Evolutionary conservation across 2,797 vertebrate species (phyloP).

Genomic region (Nannoperca australis): DNA sequence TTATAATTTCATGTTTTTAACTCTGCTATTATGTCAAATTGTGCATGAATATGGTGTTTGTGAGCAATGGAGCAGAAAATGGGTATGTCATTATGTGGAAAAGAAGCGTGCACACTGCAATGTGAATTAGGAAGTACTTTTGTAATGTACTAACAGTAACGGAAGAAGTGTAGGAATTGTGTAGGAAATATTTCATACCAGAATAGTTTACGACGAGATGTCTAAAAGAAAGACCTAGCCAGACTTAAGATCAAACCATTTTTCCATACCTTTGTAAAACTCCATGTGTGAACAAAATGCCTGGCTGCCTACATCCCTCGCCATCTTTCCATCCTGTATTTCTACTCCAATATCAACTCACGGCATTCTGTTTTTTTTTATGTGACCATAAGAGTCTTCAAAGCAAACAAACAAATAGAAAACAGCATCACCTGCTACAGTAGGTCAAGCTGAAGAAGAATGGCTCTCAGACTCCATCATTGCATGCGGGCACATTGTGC

Average conservation of each 20-base stretch:
- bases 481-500: conserved; percentile 39
- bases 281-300: conserved; percentile 64
- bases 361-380: conserved; percentile 63
- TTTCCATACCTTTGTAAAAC: conserved; percentile 59
- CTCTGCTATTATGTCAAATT: conserved; percentile 79
- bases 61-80: conserved; percentile 70
- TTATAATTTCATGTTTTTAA: conserved; percentile 78
- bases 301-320: conserved; percentile 43
- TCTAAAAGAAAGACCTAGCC: background rate
- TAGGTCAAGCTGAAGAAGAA: conserved; percentile 53
- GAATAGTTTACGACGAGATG: background rate
- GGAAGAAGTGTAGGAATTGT: background rate
- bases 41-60: conserved; percentile 69
- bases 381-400: conserved; percentile 60
- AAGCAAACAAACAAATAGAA: conserved; percentile 56
- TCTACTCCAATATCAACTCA: conserved; percentile 57
- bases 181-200: background rate
- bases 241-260: background rate
- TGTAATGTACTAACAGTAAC: conserved; percentile 10
- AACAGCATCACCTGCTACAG: conserved; percentile 36
- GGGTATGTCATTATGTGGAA: conserved; percentile 64
- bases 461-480: conserved; percentile 20
- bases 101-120: conserved; percentile 32
- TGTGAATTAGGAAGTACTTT: conserved; percentile 9
- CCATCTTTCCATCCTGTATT: conserved; percentile 47